Conservation (phyloP, 2,888 invertebrate species). For the Acrobasis repandana region DNA sequence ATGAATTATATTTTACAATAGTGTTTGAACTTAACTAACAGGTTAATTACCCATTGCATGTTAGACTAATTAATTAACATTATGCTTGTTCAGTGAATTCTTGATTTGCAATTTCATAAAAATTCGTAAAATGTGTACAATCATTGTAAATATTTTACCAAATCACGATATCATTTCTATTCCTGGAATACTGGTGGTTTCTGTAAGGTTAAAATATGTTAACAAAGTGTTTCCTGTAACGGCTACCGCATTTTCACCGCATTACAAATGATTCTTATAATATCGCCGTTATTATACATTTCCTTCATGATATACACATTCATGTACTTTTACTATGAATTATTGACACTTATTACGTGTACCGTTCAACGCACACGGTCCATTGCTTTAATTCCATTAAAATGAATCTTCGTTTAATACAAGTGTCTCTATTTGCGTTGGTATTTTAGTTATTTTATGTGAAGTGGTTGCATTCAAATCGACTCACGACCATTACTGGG, state of each 20-base stretch:
- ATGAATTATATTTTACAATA: conserved; percentile 33
- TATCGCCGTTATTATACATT: conserved; percentile 32
- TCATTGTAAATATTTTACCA: background rate
- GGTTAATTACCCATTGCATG: background rate
- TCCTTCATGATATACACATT: conserved; percentile 36
- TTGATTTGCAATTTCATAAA: background rate
- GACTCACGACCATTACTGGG: conserved; percentile 59
- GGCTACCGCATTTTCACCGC: conserved; percentile 18
- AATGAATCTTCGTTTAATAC: background rate
- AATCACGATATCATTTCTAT: conserved; percentile 3
- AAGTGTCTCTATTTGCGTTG: conserved; percentile 29
- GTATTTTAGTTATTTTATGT: conserved; percentile 46
- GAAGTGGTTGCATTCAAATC: conserved; percentile 48
- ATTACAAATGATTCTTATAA: background rate
- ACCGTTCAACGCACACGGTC: conserved; percentile 31
- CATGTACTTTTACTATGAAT: conserved; percentile 8
- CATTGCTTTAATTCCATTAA: conserved; percentile 23
- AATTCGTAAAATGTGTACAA: background rate
- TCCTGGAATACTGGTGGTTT: conserved; percentile 28
- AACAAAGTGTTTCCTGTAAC: conserved; percentile 17
- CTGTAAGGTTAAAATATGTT: conserved; percentile 23
- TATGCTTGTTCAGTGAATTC: background rate
- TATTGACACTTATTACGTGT: conserved; percentile 20
- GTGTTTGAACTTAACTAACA: background rate
- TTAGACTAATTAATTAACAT: background rate